Base-by-base conservation (phyloP, 2,113 vertebrate species). In the Vicugna pacos region DNA sequence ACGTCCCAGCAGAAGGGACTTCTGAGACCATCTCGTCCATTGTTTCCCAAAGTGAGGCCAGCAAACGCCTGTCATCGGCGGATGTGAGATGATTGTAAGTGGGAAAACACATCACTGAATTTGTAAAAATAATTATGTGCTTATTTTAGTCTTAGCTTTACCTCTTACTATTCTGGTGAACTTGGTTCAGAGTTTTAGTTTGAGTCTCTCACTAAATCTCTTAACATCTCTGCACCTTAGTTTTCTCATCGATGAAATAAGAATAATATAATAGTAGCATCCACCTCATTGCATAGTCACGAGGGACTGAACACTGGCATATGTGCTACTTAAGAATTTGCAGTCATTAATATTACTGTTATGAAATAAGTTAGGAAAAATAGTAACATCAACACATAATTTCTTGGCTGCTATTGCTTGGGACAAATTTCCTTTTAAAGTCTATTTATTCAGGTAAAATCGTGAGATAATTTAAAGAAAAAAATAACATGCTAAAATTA, bases 381-480 rank as follows among this genome's bases (percentile, higher is more conserved):
- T 15, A 64, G 83, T 77, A 80, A 83, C 16, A 42, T 12, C 54
- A 87, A 28, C 16, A 73, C 19, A 65, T 22, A 22, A 82, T 30
- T 82, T 58, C 35, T 94, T 91, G 58, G 76, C 15, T 96, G 46
- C 15, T 38, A 69, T 48, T 32, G 26, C 22, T 84, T 70, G 42
- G 42, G 75, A 73, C 54, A 90, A 80, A 56, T 80, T 22, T 89
- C 46, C 76, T 70, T 83, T 73, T 76, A 93, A 88, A 48, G 17
- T 60, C 77, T 80, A 22, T 75, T 76, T 64, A 89, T 50, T 86
- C 32, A 16, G n/a, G 17, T 69, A 9, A 83, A 88, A 69, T 28
- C 28, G 7, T 65, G 28, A 89, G 83, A 28, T 12, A 88, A 67
- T 81, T 6, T 80, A 58, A 79, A 95, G 35, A 92, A 86, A 35